Evolutionary conservation across 2,888 invertebrate species (phyloP).

Genomic region (Pilophorus perplexus): DNA sequence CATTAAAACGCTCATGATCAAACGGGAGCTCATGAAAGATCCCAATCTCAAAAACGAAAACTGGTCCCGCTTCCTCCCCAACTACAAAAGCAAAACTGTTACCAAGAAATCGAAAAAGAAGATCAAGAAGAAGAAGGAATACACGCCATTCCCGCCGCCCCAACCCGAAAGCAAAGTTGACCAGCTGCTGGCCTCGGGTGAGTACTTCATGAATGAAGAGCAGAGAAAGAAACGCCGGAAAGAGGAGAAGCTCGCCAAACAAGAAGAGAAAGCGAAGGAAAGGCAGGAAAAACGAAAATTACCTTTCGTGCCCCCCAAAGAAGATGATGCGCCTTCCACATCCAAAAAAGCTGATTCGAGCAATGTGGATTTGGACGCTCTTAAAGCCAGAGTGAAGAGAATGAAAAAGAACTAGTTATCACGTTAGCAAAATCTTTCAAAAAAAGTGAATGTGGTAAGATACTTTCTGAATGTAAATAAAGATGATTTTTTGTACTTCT

Average conservation of each 20-base stretch:
- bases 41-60: constrained; percentile 86
- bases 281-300: constrained; percentile 74
- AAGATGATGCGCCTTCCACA: constrained; percentile 53
- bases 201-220: constrained; percentile 90
- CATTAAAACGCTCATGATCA: constrained; percentile 96
- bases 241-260: constrained; percentile 75
- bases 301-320: constrained; percentile 78
- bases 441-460: too few species aligned
- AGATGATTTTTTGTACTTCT: too few species aligned
- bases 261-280: constrained; percentile 68
- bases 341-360: constrained; percentile 49
- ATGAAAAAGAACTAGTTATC: constrained; percentile 52
- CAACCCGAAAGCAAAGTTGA: constrained; percentile 91
- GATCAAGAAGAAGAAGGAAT: constrained; percentile 80
- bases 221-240: constrained; percentile 69
- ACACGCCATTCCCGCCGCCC: constrained; percentile 96
- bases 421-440: too few species aligned
- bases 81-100: constrained; percentile 85
- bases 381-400: constrained; percentile 76
- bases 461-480: too few species aligned
- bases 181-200: constrained; percentile 88
- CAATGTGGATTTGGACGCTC: constrained; percentile 64
- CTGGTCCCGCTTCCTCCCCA: constrained; percentile 96
- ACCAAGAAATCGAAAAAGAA: constrained; percentile 22
- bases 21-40: constrained; percentile 90